A percentile compares a stretch with the other conserved stretches of the same genome.
Conservation (phyloP, 1,140 invertebrate genomes). For the Babylonia areolata region DNA sequence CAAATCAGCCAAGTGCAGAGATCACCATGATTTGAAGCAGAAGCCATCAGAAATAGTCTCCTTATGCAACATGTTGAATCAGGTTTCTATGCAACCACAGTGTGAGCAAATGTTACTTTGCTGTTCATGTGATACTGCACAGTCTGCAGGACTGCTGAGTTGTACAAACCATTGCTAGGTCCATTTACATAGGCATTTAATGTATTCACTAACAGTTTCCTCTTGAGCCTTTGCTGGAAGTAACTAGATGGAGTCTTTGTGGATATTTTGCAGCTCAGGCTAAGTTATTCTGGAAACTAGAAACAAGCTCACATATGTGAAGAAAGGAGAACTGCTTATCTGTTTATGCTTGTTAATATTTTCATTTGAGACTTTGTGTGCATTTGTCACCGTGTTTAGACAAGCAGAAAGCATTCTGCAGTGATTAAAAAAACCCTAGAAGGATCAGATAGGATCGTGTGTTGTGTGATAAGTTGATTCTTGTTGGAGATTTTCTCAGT, state of each 20-base stretch:
- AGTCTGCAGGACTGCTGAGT: background rate
- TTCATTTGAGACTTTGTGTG: background rate
- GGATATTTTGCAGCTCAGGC: no score
- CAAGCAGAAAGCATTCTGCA: background rate
- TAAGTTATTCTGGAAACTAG: background rate
- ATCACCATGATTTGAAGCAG: background rate
- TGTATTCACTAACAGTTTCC: no score
- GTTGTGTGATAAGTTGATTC: no score
- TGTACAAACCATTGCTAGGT: background rate
- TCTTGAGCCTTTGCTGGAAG: no score
- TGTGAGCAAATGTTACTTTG: background rate
- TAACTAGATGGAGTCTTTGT: no score
- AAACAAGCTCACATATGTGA: background rate
- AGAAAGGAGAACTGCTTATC: background rate
- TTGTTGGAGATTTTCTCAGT: no score
- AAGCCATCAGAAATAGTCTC: background rate
- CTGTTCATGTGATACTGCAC: background rate
- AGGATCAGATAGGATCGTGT: no score
- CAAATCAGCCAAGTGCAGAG: background rate
- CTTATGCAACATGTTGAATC: constrained; percentile 1
- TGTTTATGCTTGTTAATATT: background rate
- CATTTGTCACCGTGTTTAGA: background rate
- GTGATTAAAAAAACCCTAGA: no score
- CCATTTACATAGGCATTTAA: no score
- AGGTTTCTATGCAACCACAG: background rate